These are phyloP conservation scores for Huso huso DNA, from an alignment of 2,797 vertebrate species.

Conservation along the genomic window DNA sequence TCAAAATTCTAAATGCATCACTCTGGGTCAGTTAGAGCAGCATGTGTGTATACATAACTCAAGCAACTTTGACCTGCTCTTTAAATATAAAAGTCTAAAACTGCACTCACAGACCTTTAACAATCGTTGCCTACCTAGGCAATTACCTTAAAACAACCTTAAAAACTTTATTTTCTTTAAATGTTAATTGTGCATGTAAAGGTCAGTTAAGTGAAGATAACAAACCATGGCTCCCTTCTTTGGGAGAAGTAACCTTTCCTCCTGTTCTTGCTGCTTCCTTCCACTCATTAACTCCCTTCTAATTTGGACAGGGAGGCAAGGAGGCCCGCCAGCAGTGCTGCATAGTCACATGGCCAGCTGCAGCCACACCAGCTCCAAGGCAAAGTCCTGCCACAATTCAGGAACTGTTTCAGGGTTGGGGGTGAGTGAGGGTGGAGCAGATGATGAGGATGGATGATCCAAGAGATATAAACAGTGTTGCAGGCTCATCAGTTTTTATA, in stretches of 20 bases:
- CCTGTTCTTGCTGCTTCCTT: conserved; percentile 37
- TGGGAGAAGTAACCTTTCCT: conserved; percentile 47
- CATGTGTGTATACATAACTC: no score
- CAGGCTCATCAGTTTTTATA: no score
- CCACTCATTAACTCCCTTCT: conserved; percentile 45
- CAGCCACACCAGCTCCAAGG: conserved; percentile 16
- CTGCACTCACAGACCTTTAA: no score
- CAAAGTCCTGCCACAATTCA: conserved; percentile 7
- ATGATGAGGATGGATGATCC: no score
- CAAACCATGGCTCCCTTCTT: conserved; percentile 47
- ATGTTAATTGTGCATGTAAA: conserved; percentile 79
- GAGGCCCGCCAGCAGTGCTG: conserved; percentile 20
- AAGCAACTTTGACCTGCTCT: no score
- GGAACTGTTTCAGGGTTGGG: no score
- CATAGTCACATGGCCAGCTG: conserved; percentile 29
- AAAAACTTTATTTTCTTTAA: conserved; percentile 66
- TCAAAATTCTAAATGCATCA: no score
- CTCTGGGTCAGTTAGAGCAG: no score
- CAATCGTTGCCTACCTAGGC: conserved; percentile 23
- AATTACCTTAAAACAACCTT: conserved; percentile 52
- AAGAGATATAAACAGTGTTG: no score
- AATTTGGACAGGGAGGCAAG: conserved; percentile 38
- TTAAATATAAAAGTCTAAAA: no score
- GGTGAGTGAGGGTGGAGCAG: no score
- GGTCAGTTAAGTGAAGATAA: conserved; percentile 71